Conservation (phyloP, 2,113 vertebrate species). For the Tragulus kanchil region DNA sequence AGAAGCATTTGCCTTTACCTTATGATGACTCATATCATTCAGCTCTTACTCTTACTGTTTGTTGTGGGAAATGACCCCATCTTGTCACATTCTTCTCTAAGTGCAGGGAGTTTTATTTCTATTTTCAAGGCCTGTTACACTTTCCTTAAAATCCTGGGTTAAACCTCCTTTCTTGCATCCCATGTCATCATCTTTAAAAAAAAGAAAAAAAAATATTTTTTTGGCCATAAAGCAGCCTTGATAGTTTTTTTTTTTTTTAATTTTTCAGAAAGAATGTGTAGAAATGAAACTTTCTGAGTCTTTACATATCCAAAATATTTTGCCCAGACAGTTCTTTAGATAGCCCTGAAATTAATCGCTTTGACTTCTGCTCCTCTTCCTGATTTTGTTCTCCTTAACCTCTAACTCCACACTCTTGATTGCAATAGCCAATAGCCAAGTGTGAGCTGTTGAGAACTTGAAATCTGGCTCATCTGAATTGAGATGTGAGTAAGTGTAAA, state of each 20-base stretch:
- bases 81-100: conserved; percentile 8
- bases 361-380: conserved; percentile 5
- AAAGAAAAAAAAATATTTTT: conserved; percentile 31
- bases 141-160: conserved; percentile 2
- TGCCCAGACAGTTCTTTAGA: neutral
- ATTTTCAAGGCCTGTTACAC: neutral
- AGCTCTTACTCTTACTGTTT: conserved; percentile 45
- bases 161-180: neutral
- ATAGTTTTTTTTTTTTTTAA: neutral
- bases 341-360: neutral
- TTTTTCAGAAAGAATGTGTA: neutral
- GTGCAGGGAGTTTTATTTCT: neutral
- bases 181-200: neutral
- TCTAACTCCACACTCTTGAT: neutral
- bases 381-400: neutral
- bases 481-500: neutral
- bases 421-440: neutral
- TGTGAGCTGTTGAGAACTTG: neutral
- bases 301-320: neutral
- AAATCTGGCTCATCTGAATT: neutral
- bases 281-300: neutral
- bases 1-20: neutral
- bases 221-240: neutral
- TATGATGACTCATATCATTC: neutral
- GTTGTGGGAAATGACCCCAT: conserved; percentile 4